A percentile compares a stretch with the other conserved stretches of the same genome.
These are phyloP conservation scores for Cossypha caffra DNA, from an alignment of 2,797 vertebrate species.

Conservation along the genomic window DNA sequence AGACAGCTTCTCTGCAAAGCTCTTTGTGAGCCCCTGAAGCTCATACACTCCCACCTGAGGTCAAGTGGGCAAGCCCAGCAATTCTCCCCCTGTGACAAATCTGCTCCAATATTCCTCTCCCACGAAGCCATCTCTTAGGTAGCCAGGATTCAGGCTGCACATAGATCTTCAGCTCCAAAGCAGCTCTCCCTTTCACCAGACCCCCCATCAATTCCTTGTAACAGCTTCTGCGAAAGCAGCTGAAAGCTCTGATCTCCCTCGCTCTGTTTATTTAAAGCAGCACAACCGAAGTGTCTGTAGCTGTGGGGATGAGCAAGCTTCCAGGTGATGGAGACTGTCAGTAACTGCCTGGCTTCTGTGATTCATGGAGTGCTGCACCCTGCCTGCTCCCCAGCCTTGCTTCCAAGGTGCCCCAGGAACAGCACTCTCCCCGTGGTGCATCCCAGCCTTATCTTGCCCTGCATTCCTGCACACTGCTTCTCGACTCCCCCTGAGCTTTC, in stretches of 20 bases:
- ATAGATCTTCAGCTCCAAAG: constrained; percentile 68
- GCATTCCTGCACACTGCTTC: background rate
- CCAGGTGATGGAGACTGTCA: background rate
- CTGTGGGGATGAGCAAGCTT: background rate
- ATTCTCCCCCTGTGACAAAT: constrained; percentile 74
- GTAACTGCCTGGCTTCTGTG: fast-evolving
- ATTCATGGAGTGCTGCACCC: background rate
- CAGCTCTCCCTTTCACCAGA: constrained; percentile 53
- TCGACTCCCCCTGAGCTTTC: background rate
- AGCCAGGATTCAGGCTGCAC: constrained; percentile 32
- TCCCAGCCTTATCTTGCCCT: background rate
- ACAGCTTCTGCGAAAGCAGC: constrained; percentile 76
- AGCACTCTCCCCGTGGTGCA: background rate
- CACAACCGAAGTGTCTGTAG: constrained; percentile 70
- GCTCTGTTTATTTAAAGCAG: constrained; percentile 83
- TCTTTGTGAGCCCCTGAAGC: constrained; percentile 57
- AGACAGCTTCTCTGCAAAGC: constrained; percentile 7
- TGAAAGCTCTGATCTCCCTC: constrained; percentile 78
- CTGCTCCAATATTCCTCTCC: constrained; percentile 62
- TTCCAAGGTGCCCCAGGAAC: background rate
- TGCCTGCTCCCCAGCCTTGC: background rate
- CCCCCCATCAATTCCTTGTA: constrained; percentile 66
- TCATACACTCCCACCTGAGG: constrained; percentile 71
- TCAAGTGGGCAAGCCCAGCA: constrained; percentile 76
- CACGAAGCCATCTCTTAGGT: constrained; percentile 54